Evolutionary conservation across 2,797 vertebrate genomes (phyloP), one percentile per base, ranked within the genome.

Genomic region (Gymnocypris eckloni): DNA sequence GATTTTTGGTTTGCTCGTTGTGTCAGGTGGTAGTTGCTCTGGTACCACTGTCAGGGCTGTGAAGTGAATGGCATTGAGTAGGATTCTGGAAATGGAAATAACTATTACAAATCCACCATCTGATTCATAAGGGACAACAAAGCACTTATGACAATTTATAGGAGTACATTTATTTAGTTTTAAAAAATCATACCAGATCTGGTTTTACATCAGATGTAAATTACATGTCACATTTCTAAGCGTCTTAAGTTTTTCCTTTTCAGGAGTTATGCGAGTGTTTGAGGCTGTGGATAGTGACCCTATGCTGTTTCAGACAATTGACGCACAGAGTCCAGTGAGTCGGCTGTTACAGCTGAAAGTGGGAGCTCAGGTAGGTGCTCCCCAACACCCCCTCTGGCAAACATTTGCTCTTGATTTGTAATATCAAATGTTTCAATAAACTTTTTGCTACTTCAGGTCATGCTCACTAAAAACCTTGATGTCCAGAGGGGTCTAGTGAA

Each of bases 391-490:
- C 18, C 20, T 13, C 9, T 12, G 56, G 16, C 45, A 56, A 64
- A 54, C 2, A 67, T 37, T 61, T 84, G 28, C 43, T 25, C 28
- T 50, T n/a, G 1, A 1, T 37, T 25, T 22, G 11, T 37, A 11
- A 2, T 20, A 1, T 56, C 18, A 43, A 43, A 66, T 20, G 25
- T 69, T 39, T 6, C 16, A 39, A 76, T 9, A 56, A 0, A 2
- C 45, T 8, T 20, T 18, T 28, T 87, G 4, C 6, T 84, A 82
- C n/a, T 87, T 6, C 83, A 99, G 98, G 98, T 99, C 89, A 99
- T 99, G 97, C 92, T 99, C 88, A 95, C 98, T 6, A 99, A 98
- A 93, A 99, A 99, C 90, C 88, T 99, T 88, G 96, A 98, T 13
- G 96, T 99, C 6, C 93, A 96, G 67, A 95, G 92, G 61, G 97